These are phyloP conservation scores for Siphonodentalium dalli DNA, from an alignment of 2,888 invertebrate genomes.

Conservation along the genomic window DNA sequence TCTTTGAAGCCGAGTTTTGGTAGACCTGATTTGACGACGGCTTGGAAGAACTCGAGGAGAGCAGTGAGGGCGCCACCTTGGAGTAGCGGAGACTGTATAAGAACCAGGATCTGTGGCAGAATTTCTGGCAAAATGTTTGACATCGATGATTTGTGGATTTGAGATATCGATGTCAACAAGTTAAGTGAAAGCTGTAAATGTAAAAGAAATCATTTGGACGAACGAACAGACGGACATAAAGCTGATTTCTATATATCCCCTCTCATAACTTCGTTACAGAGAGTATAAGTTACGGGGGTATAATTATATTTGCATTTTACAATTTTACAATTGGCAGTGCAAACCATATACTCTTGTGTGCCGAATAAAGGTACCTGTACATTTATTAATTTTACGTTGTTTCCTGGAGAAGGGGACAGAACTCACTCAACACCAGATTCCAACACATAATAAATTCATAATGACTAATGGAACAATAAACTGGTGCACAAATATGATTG, in stretches of 20 bases:
- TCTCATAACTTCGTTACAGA: too few species aligned
- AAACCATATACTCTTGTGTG: too few species aligned
- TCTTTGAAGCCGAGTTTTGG: constrained; percentile 79
- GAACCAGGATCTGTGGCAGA: constrained; percentile 74
- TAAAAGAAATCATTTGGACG: constrained; percentile 1
- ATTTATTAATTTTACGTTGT: too few species aligned
- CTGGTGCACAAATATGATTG: too few species aligned
- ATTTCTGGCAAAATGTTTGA: constrained; percentile 52
- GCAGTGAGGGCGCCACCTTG: constrained; percentile 92
- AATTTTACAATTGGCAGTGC: neutral
- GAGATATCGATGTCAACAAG: constrained; percentile 61
- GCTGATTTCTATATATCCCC: too few species aligned
- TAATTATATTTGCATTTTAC: neutral
- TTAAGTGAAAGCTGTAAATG: constrained; percentile 58
- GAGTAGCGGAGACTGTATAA: constrained; percentile 89
- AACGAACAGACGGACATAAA: neutral
- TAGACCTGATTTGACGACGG: constrained; percentile 81
- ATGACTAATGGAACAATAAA: too few species aligned
- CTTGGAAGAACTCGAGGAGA: constrained; percentile 89
- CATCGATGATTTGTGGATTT: constrained; percentile 55
- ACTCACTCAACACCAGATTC: too few species aligned
- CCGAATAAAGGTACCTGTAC: too few species aligned
- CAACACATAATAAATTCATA: too few species aligned
- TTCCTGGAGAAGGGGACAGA: too few species aligned
- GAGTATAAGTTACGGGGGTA: too few species aligned